Evolutionary conservation across 2,888 invertebrate species (phyloP), one percentile per base, ranked within the genome.

Genomic region (Melipona bicolor): DNA sequence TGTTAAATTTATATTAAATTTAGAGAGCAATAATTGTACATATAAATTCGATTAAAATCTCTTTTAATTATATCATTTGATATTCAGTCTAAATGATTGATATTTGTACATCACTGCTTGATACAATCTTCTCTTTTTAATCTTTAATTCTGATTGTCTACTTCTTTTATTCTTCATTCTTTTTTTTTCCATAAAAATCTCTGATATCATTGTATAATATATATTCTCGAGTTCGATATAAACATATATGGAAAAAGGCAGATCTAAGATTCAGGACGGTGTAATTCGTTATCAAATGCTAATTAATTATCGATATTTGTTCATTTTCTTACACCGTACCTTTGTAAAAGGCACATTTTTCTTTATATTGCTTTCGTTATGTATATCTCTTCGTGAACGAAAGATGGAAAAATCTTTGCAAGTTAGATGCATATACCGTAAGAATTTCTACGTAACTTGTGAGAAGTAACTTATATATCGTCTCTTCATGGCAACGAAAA

Each of bases 311-410:
- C 9, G n/a, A 15, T 36, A 50, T 75, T 59, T 36, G 56, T 76
- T 50, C 24, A 77, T 74, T 70, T 52, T 9, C 56, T 54, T 56
- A 77, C 78, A 82, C 80, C 76, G 77, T 81, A 87, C 78, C 76
- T 71, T 77, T 76, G 68, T 67, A 52, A 78, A 89, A 90, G 90
- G 90, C 90, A 90, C 90, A 72, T 81, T 67, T 36, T 68, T 36
- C 13, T 80, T 88, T 74, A 61, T 68, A n/a, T 50, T 59, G 62
- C 69, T 77, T 74, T 56, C 54, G 19, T 52, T 24, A 56, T 24
- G n/a, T 70, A 36, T 70, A 49, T 52, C 13, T 67, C 43, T 24
- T 70, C 54, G 43, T 65, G 19, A 36, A 43, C 19, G 54, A 21
- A 32, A 79, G 32, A 78, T 27, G 19, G 17, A 49, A 54, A 54